phyloP scores from a whole-genome alignment of 2,797 vertebrate species.

The Crypturellus tataupa region DNA sequence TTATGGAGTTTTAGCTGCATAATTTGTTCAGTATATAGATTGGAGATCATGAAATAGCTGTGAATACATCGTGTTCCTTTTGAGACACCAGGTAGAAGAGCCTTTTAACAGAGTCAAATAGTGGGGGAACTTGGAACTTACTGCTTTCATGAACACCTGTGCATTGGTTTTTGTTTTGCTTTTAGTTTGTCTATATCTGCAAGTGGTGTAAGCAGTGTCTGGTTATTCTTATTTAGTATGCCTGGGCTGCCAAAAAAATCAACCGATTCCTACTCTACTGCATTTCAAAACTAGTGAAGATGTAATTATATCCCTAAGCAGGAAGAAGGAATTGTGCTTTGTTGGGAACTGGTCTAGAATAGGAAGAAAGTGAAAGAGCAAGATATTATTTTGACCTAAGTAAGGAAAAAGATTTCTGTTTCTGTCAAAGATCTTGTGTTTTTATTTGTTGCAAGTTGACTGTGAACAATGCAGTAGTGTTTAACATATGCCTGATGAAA shows the following conservation, averaged over 20 bases:
- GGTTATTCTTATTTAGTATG: conserved; percentile 71
- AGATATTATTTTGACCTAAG: conserved; percentile 46
- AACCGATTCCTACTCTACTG: conserved; percentile 70
- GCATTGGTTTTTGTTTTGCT: conserved; percentile 63
- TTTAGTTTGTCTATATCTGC: conserved; percentile 71
- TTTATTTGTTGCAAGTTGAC: conserved; percentile 11
- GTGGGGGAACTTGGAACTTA: conserved; percentile 18
- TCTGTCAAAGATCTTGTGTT: not conserved
- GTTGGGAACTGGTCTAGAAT: conserved; percentile 54
- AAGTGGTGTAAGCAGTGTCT: conserved; percentile 74
- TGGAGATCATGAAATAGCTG: conserved; percentile 33
- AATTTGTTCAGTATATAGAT: conserved; percentile 42
- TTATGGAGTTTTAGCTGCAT: conserved; percentile 40
- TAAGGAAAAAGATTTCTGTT: not conserved
- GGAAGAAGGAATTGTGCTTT: conserved; percentile 65
- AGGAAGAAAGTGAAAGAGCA: conserved; percentile 34
- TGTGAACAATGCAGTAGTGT: not conserved
- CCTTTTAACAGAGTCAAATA: not conserved
- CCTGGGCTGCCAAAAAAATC: conserved; percentile 61
- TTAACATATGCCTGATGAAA: not conserved
- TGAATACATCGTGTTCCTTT: conserved; percentile 24
- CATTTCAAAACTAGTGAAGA: conserved; percentile 75
- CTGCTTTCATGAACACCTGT: conserved; percentile 59
- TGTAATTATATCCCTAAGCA: conserved; percentile 72
- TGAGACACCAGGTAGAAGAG: not conserved